Evolutionary conservation across 1,140 invertebrate species (phyloP).

Genomic region (Sitobion miscanthi): DNA sequence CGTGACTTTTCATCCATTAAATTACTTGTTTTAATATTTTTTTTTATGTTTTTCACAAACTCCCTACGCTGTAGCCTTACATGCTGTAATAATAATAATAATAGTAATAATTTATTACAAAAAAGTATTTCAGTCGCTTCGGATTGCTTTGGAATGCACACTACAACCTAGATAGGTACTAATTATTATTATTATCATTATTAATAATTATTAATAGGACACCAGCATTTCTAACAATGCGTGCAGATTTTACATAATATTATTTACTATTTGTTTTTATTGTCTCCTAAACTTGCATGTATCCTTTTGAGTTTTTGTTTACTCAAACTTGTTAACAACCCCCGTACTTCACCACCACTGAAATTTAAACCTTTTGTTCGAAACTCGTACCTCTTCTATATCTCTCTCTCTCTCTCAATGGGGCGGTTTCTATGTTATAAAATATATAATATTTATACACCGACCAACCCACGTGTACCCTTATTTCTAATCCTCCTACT

Average conservation of each 20-base stretch:
- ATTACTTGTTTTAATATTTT: too few species aligned
- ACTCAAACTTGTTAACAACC: constrained; percentile 20
- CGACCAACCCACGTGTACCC: not conserved
- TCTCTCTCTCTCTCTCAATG: not conserved
- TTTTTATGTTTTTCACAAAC: too few species aligned
- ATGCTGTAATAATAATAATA: too few species aligned
- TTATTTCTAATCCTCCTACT: not conserved
- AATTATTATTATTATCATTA: too few species aligned
- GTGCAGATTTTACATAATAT: not conserved
- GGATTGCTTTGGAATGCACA: too few species aligned
- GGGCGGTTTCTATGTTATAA: not conserved
- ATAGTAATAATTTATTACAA: too few species aligned
- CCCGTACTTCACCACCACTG: too few species aligned
- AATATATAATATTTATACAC: not conserved
- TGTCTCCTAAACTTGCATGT: not conserved
- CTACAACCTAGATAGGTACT: not conserved
- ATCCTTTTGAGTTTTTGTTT: not conserved
- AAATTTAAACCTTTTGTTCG: not conserved
- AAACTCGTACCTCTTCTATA: not conserved
- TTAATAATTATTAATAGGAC: not conserved
- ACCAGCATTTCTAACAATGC: not conserved
- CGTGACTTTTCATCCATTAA: too few species aligned
- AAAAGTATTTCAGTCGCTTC: too few species aligned
- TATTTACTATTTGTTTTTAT: not conserved
- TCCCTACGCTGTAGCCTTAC: too few species aligned